These are phyloP conservation scores for Holocentrus rufus DNA, from an alignment of 2,797 vertebrate species.

Conservation along the genomic window DNA sequence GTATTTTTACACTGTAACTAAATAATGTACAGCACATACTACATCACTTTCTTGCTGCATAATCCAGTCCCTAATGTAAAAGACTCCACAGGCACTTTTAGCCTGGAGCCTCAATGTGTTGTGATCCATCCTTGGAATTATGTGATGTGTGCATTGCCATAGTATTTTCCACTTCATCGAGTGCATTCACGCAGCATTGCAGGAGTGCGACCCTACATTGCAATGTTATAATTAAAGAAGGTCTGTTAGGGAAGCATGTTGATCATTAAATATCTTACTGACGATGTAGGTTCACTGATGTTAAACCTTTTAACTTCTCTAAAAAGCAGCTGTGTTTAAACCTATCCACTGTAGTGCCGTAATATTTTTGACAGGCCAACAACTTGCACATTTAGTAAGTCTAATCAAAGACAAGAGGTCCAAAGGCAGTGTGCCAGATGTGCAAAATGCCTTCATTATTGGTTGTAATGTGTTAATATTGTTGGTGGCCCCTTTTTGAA, in stretches of 20 bases:
- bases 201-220: not conserved
- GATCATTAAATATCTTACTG: not conserved
- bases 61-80: not conserved
- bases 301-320: no score
- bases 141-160: not conserved
- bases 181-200: not conserved
- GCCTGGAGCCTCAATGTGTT: no score
- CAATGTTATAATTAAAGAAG: not conserved
- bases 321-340: no score
- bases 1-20: no score
- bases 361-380: no score
- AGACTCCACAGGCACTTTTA: no score
- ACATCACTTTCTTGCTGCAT: not conserved
- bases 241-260: not conserved
- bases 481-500: no score
- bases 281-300: no score
- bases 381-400: not conserved
- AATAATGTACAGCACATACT: not conserved
- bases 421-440: not conserved
- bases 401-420: not conserved
- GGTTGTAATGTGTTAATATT: no score
- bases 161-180: not conserved
- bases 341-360: no score
- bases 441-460: not conserved
- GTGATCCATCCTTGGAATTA: no score